phyloP scores from a whole-genome alignment of 1,140 invertebrate genomes.

The Aricia agestis region DNA sequence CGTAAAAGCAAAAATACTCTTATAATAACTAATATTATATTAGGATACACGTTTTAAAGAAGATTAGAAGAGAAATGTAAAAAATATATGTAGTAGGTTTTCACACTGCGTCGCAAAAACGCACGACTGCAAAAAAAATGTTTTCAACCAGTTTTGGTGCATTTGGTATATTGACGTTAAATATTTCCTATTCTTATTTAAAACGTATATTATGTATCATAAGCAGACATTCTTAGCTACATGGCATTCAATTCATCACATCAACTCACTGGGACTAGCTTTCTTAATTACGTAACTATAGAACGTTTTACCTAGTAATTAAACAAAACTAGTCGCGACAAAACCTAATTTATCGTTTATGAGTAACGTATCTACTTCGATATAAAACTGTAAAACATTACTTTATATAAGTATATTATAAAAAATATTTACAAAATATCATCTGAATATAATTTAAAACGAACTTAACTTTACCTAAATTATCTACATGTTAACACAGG shows the following conservation, averaged over 20 bases:
- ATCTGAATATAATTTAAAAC: constrained; percentile 27
- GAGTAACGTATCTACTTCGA: constrained; percentile 37
- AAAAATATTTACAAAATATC: constrained; percentile 41
- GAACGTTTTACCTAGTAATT: constrained; percentile 65
- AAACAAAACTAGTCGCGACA: constrained; percentile 69
- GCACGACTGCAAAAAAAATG: constrained; percentile 12
- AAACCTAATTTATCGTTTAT: constrained; percentile 50
- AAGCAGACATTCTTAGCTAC: constrained; percentile 56
- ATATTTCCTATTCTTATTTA: not conserved
- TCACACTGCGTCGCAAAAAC: not conserved
- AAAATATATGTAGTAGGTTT: not conserved
- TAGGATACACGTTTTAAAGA: not conserved
- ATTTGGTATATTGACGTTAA: not conserved
- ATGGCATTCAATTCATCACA: constrained; percentile 70
- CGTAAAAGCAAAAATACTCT: constrained; percentile 43
- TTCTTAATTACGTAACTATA: constrained; percentile 70
- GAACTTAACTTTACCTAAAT: constrained; percentile 19
- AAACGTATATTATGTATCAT: constrained; percentile 19
- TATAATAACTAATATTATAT: constrained; percentile 19
- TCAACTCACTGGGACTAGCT: constrained; percentile 73
- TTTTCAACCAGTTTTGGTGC: no score
- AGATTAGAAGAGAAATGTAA: not conserved
- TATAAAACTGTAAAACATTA: constrained; percentile 14
- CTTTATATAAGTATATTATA: constrained; percentile 37
- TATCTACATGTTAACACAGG: constrained; percentile 38